A percentile compares a stretch with the other conserved stretches of the same genome.
Conservation (phyloP, 2,888 invertebrate genomes). For the Endomychus coccineus region DNA sequence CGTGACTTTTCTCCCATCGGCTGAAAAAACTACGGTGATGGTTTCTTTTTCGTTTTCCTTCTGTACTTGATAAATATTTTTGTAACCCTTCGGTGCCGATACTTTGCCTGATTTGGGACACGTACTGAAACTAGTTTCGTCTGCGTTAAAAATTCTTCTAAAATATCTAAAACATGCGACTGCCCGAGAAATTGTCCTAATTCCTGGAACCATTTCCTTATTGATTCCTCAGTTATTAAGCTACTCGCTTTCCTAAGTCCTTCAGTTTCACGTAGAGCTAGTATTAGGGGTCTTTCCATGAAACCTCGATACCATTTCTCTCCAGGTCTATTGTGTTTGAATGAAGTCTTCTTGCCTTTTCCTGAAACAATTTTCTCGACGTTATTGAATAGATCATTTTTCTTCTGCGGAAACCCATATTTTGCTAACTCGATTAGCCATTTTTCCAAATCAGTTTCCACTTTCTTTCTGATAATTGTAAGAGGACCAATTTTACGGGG, state of each 20-base stretch:
- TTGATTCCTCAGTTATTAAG: slow-evolving; percentile 19
- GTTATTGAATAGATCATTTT: slow-evolving; percentile 5
- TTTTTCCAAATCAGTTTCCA: no score
- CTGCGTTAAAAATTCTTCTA: slow-evolving; percentile 32
- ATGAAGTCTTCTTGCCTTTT: slow-evolving; percentile 11
- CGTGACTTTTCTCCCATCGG: slow-evolving; percentile 9
- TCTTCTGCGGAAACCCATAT: slow-evolving; percentile 9
- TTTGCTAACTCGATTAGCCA: slow-evolving; percentile 7
- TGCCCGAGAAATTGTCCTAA: slow-evolving; percentile 15
- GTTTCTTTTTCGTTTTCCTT: slow-evolving; percentile 20
- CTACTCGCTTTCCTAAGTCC: slow-evolving; percentile 17
- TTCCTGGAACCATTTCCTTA: slow-evolving; percentile 23
- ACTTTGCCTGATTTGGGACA: slow-evolving; percentile 21
- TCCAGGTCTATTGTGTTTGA: slow-evolving; percentile 16
- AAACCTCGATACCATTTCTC: slow-evolving; percentile 23
- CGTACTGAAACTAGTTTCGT: slow-evolving; percentile 33
- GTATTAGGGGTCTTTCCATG: slow-evolving; percentile 15
- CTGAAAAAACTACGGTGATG: slow-evolving; percentile 18
- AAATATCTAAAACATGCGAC: slow-evolving; percentile 13
- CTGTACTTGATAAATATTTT: slow-evolving; percentile 14
- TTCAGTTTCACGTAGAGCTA: slow-evolving; percentile 15
- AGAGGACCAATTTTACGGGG: no score
- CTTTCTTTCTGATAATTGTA: no score
- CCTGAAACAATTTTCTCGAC: slow-evolving; percentile 7
- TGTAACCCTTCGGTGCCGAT: slow-evolving; percentile 14